A percentile compares a stretch with the other conserved stretches of the same genome.
Conservation (phyloP, 2,113 vertebrate species). For the Tachysurus vachellii region DNA sequence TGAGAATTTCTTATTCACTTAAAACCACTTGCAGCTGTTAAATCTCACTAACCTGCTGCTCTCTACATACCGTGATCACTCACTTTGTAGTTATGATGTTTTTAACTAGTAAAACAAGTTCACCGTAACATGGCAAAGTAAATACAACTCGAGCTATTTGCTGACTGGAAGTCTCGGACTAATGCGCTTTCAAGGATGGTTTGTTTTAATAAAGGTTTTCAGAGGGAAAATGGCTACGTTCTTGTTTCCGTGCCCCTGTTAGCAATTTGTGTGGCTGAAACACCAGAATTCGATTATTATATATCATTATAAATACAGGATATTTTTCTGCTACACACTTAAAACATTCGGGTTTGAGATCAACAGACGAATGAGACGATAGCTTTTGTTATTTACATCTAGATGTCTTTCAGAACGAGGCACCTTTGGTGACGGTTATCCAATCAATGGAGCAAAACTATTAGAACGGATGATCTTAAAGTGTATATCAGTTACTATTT, state of each 20-base stretch:
- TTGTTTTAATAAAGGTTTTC: background rate
- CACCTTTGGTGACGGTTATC: background rate
- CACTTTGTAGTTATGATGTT: background rate
- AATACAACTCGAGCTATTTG: background rate
- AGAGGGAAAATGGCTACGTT: background rate
- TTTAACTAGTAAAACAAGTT: background rate
- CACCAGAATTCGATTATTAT: background rate
- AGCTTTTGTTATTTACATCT: background rate
- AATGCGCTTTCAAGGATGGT: background rate
- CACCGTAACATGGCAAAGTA: background rate
- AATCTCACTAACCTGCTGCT: background rate
- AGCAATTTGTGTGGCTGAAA: background rate
- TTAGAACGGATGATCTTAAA: background rate
- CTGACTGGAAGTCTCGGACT: background rate
- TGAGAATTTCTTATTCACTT: background rate
- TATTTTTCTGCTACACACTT: background rate
- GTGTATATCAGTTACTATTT: background rate
- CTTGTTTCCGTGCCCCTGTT: background rate
- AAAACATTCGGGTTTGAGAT: background rate
- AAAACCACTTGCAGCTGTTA: background rate
- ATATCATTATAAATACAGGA: no score
- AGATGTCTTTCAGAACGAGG: background rate
- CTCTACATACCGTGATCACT: background rate
- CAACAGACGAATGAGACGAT: background rate
- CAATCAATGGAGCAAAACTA: background rate